Evolutionary conservation across 2,888 invertebrate genomes (phyloP), one percentile per base, ranked within the genome.

Genomic region (Coremacera marginata): DNA sequence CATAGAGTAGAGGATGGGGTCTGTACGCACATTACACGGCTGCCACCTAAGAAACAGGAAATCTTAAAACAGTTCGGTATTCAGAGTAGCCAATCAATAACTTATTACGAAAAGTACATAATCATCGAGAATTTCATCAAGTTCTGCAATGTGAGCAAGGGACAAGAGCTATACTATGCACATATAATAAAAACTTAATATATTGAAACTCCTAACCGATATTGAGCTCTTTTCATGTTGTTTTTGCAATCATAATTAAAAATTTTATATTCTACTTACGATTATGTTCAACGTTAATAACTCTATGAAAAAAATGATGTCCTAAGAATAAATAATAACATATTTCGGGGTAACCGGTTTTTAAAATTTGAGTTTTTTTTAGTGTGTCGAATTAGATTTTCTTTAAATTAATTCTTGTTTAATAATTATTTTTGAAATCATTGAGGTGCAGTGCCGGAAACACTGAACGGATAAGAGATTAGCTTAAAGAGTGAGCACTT

Each of bases 31-130:
- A 87, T 89, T 82, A 86, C 86, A 78, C 89, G 89, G 81, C 84
- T 89, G 82, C 89, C 89, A 84, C 89, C 88, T 73, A 89, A 89
- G 83, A 89, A 89, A 82, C 89, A 89, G 87, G 89, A 89, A 85
- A 84, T 89, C 80, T 86, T 89, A 81, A 89, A 89, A 89, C 89
- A 89, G 87, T 89, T 89, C 86, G 89, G 89, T 88, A 89, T 89
- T 86, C 89, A 89, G 86, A 89, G 88, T 86, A 89, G 88, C 88
- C 89, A 89, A 85, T 86, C 86, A 85, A 88, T 89, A 84, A 87
- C 88, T 83, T 88, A 88, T 89, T 88, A 89, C 84, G 89, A 89
- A 88, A 89, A 89, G 86, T 88, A 88, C 85, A 88, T 88, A 85
- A 84, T 89, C 88, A 87, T 89, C 89, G 89, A 89, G 85, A 89